Conservation (phyloP, 35 echinoderm and acorn worm species). For the Apostichopus japonicus region DNA sequence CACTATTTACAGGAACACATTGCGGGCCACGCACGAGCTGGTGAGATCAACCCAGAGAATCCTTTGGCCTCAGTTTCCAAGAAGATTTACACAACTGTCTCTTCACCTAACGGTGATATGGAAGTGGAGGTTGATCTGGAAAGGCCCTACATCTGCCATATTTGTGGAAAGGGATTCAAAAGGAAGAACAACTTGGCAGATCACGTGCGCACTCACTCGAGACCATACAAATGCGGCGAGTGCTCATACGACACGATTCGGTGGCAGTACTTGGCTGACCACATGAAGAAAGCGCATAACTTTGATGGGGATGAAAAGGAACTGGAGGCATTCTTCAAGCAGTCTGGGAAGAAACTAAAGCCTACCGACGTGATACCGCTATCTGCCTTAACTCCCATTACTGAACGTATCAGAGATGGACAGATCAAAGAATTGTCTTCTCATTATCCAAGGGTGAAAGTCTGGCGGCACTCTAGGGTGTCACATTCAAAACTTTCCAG, state of each 20-base stretch:
- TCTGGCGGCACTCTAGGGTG: constrained; percentile 21
- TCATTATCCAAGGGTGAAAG: neutral
- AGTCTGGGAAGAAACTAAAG: constrained; percentile 88
- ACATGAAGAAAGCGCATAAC: constrained; percentile 82
- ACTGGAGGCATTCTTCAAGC: constrained; percentile 86
- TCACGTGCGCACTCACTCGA: constrained; percentile 89
- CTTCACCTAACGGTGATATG: constrained; percentile 36
- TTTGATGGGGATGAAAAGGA: constrained; percentile 93
- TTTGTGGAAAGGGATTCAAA: constrained; percentile 98
- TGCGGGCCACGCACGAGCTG: constrained; percentile 2
- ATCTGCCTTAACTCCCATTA: constrained; percentile 70
- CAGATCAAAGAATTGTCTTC: constrained; percentile 28
- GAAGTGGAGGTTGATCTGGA: constrained; percentile 64
- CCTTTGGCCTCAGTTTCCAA: neutral
- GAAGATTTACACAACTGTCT: constrained; percentile 37
- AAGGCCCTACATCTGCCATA: constrained; percentile 90
- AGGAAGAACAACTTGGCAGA: constrained; percentile 91
- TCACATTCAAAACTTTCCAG: constrained; percentile 34
- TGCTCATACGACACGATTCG: constrained; percentile 91
- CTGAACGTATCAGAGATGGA: constrained; percentile 47
- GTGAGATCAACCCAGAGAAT: constrained; percentile 15
- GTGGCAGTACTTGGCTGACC: constrained; percentile 92
- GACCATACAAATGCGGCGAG: constrained; percentile 94
- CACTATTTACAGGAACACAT: constrained; percentile 51
- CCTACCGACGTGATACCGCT: constrained; percentile 91